Percentiles rank a stretch among this genome's conserved stretches.
These are phyloP conservation scores for Camponotus pennsylvanicus DNA, from an alignment of 1,140 invertebrate species.

Conservation along the genomic window DNA sequence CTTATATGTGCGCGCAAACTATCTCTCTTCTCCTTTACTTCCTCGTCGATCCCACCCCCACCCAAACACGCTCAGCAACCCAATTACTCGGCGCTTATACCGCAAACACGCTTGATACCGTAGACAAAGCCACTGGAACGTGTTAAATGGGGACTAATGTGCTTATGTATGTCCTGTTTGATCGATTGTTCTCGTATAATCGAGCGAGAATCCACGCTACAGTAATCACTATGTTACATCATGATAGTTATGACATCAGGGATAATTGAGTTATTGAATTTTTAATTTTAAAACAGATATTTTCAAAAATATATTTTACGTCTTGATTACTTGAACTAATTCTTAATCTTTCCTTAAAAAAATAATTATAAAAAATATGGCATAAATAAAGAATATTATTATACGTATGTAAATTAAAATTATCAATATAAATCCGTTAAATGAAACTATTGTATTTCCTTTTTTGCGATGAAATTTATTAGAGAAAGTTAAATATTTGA, in stretches of 20 bases:
- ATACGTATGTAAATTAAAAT: neutral
- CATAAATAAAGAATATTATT: neutral
- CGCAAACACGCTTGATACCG: slow-evolving; percentile 53
- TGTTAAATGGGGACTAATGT: slow-evolving; percentile 65
- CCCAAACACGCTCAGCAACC: slow-evolving; percentile 36
- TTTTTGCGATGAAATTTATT: neutral
- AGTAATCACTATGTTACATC: neutral
- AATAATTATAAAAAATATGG: slow-evolving; percentile 6
- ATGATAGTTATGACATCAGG: slow-evolving; percentile 3
- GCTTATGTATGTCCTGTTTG: slow-evolving; percentile 59
- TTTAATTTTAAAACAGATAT: too few relatives aligned
- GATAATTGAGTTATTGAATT: too few relatives aligned
- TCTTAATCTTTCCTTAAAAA: neutral
- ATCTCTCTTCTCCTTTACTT: neutral
- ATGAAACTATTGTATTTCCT: neutral
- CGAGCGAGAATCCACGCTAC: slow-evolving; percentile 4
- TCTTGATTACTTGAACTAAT: neutral
- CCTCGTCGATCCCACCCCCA: neutral
- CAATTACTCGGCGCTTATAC: slow-evolving; percentile 65
- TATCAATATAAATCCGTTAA: neutral
- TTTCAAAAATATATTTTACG: neutral
- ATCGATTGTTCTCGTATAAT: slow-evolving; percentile 12
- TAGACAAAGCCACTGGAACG: slow-evolving; percentile 66
- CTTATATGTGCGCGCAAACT: neutral
- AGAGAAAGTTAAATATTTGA: neutral